Evolutionary conservation across 1,140 invertebrate genomes (phyloP).

Genomic region (Brachionus manjavacas): DNA sequence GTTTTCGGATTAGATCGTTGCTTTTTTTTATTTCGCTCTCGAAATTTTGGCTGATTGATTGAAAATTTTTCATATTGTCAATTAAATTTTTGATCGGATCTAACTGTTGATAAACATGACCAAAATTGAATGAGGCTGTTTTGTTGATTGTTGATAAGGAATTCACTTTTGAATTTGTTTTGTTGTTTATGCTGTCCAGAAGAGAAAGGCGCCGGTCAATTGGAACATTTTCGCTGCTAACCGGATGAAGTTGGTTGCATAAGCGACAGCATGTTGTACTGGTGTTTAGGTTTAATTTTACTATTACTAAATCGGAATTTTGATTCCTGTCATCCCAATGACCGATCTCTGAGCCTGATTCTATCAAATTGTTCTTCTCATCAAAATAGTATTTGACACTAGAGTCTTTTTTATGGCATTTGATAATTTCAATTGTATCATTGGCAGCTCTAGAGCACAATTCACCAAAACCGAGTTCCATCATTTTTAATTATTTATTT

Average conservation of each 20-base stretch:
- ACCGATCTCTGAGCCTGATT: not conserved
- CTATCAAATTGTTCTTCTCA: not conserved
- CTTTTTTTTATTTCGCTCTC: not conserved
- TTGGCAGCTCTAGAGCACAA: not conserved
- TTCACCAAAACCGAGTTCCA: not conserved
- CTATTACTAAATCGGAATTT: not conserved
- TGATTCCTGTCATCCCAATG: not conserved
- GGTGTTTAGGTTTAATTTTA: not conserved
- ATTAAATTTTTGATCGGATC: constrained; percentile 15
- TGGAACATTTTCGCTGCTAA: not conserved
- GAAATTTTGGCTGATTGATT: not conserved
- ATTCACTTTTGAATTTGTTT: not conserved
- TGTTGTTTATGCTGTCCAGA: not conserved
- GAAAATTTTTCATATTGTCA: not conserved
- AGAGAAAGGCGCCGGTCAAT: not conserved
- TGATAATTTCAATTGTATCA: not conserved
- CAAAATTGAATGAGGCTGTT: constrained; percentile 10
- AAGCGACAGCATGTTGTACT: not conserved
- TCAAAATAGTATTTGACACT: not conserved
- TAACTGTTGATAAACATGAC: not conserved
- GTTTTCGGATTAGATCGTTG: not conserved
- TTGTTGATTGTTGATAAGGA: not conserved
- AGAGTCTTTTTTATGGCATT: not conserved
- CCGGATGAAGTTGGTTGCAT: not conserved
- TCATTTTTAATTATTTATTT: not conserved